Conservation (phyloP, 2,797 vertebrate species). For the Lithobates pipiens region DNA sequence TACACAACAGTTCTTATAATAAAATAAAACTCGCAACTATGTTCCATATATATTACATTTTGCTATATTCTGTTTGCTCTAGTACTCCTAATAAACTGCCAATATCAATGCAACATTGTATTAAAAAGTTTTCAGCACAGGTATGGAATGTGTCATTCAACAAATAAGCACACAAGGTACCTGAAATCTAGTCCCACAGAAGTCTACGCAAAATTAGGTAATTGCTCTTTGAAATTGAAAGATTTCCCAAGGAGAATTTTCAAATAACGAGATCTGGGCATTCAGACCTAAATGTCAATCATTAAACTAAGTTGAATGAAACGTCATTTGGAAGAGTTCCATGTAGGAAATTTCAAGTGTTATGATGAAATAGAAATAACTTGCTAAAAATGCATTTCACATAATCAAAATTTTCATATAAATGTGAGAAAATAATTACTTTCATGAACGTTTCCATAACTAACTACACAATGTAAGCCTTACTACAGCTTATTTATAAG, state of each 20-base stretch:
- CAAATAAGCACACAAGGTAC: not conserved
- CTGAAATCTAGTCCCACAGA: constrained; percentile 56
- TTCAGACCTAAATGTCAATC: constrained; percentile 69
- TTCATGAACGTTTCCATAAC: not conserved
- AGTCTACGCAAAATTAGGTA: constrained; percentile 68
- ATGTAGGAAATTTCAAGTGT: constrained; percentile 1
- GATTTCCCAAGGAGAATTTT: constrained; percentile 71
- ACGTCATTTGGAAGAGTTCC: constrained; percentile 23
- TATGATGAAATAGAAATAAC: not conserved
- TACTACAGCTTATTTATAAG: not conserved
- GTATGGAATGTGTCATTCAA: constrained; percentile 15
- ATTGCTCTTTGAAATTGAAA: constrained; percentile 68
- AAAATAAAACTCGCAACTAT: too few relatives aligned
- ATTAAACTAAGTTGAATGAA: constrained; percentile 76
- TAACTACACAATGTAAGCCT: not conserved
- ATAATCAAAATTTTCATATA: not conserved
- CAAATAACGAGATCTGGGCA: constrained; percentile 64
- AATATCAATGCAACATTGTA: not conserved
- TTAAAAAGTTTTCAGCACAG: not conserved
- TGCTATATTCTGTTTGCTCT: not conserved
- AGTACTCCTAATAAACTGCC: not conserved
- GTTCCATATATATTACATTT: not conserved
- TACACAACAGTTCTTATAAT: too few relatives aligned
- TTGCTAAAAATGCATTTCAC: not conserved
- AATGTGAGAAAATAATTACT: not conserved